phyloP scores from a whole-genome alignment of 2,797 vertebrate genomes.

The Semotilus atromaculatus region DNA sequence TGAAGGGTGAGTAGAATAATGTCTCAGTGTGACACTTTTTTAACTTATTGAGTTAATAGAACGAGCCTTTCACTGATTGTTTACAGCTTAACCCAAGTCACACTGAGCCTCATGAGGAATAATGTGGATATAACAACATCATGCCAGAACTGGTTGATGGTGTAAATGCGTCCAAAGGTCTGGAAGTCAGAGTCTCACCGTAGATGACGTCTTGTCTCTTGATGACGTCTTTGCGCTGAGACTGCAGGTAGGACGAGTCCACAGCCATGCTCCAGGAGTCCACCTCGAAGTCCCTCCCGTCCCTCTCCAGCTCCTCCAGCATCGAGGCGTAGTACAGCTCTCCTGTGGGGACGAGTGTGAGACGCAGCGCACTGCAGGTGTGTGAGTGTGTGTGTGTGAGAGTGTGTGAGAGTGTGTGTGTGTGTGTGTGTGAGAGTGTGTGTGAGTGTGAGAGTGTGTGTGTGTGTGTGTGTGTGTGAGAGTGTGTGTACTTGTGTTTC shows the following conservation, averaged over 20 bases:
- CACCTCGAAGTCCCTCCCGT: constrained; percentile 85
- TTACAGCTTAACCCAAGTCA: no score
- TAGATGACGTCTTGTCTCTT: constrained; percentile 95
- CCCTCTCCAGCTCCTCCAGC: constrained; percentile 87
- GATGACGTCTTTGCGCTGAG: constrained; percentile 89
- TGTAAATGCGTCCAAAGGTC: no score
- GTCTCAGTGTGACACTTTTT: no score
- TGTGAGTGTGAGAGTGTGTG: no score
- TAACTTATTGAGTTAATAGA: no score
- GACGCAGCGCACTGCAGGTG: background rate
- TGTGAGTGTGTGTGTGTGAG: background rate
- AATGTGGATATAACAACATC: no score
- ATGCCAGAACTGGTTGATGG: no score
- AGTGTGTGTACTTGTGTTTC: constrained; percentile 73
- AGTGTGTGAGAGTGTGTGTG: no score
- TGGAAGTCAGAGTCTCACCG: constrained; percentile 72
- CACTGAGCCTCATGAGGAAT: no score
- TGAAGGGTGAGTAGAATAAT: no score
- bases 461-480: background rate
- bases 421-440: no score
- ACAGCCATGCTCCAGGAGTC: constrained; percentile 94
- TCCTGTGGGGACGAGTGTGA: constrained; percentile 68
- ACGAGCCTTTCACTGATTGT: no score
- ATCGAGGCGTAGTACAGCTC: constrained; percentile 84
- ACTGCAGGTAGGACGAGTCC: constrained; percentile 85